A percentile compares a stretch with the other conserved stretches of the same genome.
Conservation (phyloP, 1,140 invertebrate genomes). For the Solenopsis fugax region DNA sequence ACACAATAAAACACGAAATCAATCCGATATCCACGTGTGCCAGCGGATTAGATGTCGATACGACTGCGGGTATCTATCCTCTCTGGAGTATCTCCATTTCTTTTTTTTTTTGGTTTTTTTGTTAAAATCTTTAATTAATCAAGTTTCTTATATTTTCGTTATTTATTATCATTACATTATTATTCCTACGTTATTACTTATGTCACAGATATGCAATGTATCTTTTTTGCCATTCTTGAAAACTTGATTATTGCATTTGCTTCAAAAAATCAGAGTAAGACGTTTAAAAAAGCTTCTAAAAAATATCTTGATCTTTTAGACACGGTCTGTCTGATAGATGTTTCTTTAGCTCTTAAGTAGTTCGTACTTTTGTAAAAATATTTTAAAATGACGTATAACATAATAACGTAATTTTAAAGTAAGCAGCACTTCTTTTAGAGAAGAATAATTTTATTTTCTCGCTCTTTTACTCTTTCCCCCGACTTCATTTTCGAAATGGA, state of each 20-base stretch:
- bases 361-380: not conserved
- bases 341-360: not conserved
- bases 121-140: not conserved
- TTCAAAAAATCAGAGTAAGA: not conserved
- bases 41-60: slow-evolving; percentile 31
- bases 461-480: not conserved
- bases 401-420: slow-evolving; percentile 11
- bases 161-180: not conserved
- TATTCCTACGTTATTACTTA: not conserved
- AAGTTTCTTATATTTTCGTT: not conserved
- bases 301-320: slow-evolving; percentile 1
- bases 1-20: slow-evolving; percentile 56
- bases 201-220: not conserved
- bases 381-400: not conserved
- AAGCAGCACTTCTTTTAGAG: no score
- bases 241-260: not conserved
- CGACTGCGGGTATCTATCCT: slow-evolving; percentile 1
- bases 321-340: not conserved
- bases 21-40: slow-evolving; percentile 39
- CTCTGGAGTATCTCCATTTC: not conserved
- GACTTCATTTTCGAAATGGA: slow-evolving; percentile 25
- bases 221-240: not conserved
- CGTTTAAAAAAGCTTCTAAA: not conserved
- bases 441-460: slow-evolving; percentile 1
- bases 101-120: slow-evolving; percentile 11